Evolutionary conservation across 2,797 vertebrate genomes (phyloP).

Genomic region (Coreius guichenoti): DNA sequence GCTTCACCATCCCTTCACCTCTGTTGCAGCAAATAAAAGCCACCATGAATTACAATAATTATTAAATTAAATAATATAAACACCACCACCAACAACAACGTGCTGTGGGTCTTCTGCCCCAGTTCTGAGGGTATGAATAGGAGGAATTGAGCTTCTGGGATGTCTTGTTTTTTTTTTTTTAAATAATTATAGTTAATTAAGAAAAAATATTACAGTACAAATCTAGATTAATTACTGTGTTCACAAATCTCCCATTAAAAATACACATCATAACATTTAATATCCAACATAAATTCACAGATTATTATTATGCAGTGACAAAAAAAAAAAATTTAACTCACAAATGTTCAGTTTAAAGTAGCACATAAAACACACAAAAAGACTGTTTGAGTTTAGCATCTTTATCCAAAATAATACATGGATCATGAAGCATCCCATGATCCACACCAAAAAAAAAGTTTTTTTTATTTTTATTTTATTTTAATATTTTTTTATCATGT

Average conservation of each 20-base stretch:
- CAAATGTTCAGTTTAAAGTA: neutral
- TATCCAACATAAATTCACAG: neutral
- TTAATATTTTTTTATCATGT: neutral
- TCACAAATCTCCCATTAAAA: neutral
- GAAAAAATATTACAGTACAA: neutral
- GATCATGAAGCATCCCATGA: neutral
- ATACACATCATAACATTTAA: neutral
- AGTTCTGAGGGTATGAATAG: neutral
- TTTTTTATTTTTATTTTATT: neutral
- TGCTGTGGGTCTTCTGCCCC: neutral
- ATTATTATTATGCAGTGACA: neutral
- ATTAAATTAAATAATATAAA: neutral
- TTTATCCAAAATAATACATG: neutral
- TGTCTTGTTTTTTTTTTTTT: neutral
- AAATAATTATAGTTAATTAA: neutral
- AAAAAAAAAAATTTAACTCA: too few species aligned
- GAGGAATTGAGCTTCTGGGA: neutral
- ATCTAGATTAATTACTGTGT: neutral
- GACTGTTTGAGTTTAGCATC: neutral
- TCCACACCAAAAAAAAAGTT: neutral
- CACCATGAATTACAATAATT: neutral
- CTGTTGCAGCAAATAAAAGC: slow-evolving; percentile 71
- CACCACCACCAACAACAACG: neutral
- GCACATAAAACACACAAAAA: neutral
- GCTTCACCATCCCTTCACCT: slow-evolving; percentile 93